These are phyloP conservation scores for Melopsittacus undulatus DNA, from an alignment of 2,797 vertebrate genomes.

Conservation along the genomic window DNA sequence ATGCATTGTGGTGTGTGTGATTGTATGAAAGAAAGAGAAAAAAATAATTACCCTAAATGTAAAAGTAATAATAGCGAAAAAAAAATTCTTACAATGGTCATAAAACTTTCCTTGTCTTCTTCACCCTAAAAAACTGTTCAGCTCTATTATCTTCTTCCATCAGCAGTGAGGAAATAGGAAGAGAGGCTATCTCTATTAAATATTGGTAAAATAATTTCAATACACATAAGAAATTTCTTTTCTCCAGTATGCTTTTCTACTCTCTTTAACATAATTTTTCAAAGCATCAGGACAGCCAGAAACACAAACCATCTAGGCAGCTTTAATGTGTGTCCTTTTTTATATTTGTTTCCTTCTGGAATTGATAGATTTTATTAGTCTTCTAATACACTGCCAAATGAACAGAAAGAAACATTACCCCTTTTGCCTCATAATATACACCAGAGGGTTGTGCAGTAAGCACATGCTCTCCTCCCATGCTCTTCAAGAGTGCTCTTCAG, in stretches of 20 bases:
- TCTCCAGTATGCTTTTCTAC: not conserved
- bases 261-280: not conserved
- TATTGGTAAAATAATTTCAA: not conserved
- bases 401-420: constrained; percentile 24
- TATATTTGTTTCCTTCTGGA: not conserved
- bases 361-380: not conserved
- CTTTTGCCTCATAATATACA: not conserved
- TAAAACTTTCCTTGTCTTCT: not conserved
- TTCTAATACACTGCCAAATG: not conserved
- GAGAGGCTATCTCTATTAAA: not conserved
- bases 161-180: not conserved
- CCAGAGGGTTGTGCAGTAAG: not conserved
- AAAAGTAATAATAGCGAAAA: not conserved
- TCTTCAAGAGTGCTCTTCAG: not conserved
- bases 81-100: not conserved
- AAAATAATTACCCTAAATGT: not conserved
- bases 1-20: not conserved
- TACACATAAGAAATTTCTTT: not conserved
- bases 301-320: not conserved
- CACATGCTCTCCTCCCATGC: accelerated
- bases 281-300: not conserved
- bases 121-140: not conserved
- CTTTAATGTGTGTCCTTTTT: not conserved
- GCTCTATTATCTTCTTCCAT: not conserved
- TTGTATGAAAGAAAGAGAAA: not conserved